A percentile compares a stretch with the other conserved stretches of the same genome.
phyloP scores from a whole-genome alignment of 1,140 invertebrate genomes.

The Drosophila kikkawai region DNA sequence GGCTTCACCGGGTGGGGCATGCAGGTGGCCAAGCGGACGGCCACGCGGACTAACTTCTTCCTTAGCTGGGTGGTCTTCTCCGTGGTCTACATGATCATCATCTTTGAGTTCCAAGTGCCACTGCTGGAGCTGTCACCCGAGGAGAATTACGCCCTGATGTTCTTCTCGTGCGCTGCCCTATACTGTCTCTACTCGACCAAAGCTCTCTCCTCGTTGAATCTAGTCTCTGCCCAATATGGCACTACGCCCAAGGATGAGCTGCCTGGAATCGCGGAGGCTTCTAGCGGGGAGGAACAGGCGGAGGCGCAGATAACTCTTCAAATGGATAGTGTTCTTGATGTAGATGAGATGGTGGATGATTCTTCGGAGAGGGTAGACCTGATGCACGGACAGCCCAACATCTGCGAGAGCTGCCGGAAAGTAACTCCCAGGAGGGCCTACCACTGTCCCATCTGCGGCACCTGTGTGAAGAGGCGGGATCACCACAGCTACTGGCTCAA shows the following conservation, averaged over 20 bases:
- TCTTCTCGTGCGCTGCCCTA: conserved; percentile 66
- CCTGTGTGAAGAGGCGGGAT: conserved; percentile 73
- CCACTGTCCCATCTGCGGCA: conserved; percentile 76
- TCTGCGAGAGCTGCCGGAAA: conserved; percentile 74
- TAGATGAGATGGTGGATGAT: conserved; percentile 35
- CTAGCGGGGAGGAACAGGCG: conserved; percentile 68
- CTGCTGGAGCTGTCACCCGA: conserved; percentile 85
- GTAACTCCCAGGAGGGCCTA: conserved; percentile 66
- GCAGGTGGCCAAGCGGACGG: conserved; percentile 60
- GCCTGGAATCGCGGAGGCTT: conserved; percentile 74
- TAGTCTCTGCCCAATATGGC: conserved; percentile 67
- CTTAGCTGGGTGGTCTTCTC: conserved; percentile 85
- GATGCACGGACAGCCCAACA: conserved; percentile 66
- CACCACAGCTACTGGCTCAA: conserved; percentile 85
- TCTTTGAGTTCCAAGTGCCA: conserved; percentile 84
- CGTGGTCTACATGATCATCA: conserved; percentile 73
- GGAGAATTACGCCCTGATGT: conserved; percentile 85
- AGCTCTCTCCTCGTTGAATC: conserved; percentile 59
- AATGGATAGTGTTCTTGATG: conserved; percentile 63
- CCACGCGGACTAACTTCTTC: conserved; percentile 84
- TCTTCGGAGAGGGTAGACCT: conserved; percentile 40
- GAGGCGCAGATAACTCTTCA: conserved; percentile 63
- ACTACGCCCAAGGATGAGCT: conserved; percentile 65
- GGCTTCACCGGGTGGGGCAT: conserved; percentile 81
- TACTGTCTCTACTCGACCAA: conserved; percentile 71